These are phyloP conservation scores for Pipa parva DNA, from an alignment of 2,113 vertebrate genomes.

Conservation along the genomic window DNA sequence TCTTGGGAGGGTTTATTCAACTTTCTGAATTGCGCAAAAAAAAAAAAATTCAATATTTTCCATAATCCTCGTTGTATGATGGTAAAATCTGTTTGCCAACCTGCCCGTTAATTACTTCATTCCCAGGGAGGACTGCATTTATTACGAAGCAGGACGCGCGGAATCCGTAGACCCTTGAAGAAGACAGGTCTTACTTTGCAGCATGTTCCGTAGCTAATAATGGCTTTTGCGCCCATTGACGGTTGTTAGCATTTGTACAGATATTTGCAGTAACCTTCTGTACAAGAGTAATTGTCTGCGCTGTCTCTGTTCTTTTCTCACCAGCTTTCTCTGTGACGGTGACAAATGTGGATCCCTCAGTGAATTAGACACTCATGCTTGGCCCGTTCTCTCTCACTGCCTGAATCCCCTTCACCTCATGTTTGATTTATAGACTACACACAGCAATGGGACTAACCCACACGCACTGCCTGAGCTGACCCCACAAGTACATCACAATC, in stretches of 20 bases:
- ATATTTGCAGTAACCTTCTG: conserved; percentile 38
- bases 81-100: neutral
- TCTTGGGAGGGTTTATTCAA: conserved; percentile 1
- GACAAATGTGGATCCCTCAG: conserved; percentile 43
- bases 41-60: conserved; percentile 26
- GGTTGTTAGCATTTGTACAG: conserved; percentile 31
- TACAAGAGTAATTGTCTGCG: conserved; percentile 40
- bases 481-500: conserved; percentile 39
- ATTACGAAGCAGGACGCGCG: neutral
- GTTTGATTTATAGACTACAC: conserved; percentile 42
- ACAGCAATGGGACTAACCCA: conserved; percentile 21
- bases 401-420: conserved; percentile 36
- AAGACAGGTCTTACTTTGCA: conserved; percentile 1
- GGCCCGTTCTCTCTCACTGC: conserved; percentile 26
- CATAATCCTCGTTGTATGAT: conserved; percentile 15
- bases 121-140: neutral
- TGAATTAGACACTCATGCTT: conserved; percentile 38
- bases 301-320: conserved; percentile 38
- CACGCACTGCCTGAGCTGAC: conserved; percentile 34
- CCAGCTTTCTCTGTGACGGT: conserved; percentile 39
- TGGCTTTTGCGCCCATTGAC: conserved; percentile 31
- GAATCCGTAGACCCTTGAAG: neutral
- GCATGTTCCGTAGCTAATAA: conserved; percentile 34
- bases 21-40: conserved; percentile 12
- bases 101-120: conserved; percentile 10